Evolutionary conservation across 1,140 invertebrate genomes (phyloP).

Genomic region (Eumeta japonica): DNA sequence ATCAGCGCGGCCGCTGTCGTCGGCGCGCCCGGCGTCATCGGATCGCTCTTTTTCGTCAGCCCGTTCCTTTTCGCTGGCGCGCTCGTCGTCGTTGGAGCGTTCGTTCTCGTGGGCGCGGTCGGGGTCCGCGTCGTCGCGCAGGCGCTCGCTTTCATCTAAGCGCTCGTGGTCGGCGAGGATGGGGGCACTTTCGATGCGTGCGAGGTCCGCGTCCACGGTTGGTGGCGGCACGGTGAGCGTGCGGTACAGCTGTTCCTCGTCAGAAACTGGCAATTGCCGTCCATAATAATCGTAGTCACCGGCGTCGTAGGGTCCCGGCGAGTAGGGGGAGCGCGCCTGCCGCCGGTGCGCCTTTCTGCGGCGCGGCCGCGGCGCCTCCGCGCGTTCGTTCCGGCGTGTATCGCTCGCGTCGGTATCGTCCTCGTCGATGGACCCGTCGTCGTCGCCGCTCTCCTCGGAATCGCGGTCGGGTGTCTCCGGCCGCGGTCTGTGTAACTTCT

Average conservation of each 20-base stretch:
- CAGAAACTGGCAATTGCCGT: slow-evolving; percentile 28
- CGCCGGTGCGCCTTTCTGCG: slow-evolving; percentile 30
- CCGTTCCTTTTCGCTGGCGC: slow-evolving; percentile 9
- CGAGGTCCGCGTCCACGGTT: slow-evolving; percentile 27
- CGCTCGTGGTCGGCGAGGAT: slow-evolving; percentile 38
- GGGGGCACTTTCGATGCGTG: slow-evolving; percentile 22
- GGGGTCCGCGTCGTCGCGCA: slow-evolving; percentile 14
- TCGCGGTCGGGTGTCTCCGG: slow-evolving; percentile 25
- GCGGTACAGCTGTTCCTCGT: slow-evolving; percentile 32
- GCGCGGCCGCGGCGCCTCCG: slow-evolving; percentile 21
- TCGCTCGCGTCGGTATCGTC: slow-evolving; percentile 30
- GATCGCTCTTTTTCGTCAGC: slow-evolving; percentile 16
- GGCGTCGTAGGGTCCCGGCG: slow-evolving; percentile 18
- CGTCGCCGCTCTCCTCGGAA: slow-evolving; percentile 14
- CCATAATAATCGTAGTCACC: slow-evolving; percentile 44
- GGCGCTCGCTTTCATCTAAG: slow-evolving; percentile 7
- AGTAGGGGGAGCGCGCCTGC: slow-evolving; percentile 17
- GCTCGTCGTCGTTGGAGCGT: slow-evolving; percentile 10
- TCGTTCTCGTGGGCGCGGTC: slow-evolving; percentile 9
- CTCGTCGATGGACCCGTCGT: slow-evolving; percentile 11
- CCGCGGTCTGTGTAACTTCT: slow-evolving; percentile 33
- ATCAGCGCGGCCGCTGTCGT: slow-evolving; percentile 24
- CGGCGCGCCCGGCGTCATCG: slow-evolving; percentile 21
- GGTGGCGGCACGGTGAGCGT: slow-evolving; percentile 26
- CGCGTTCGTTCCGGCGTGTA: slow-evolving; percentile 14